Base-by-base conservation (phyloP, 2,888 invertebrate genomes). In the Callimorpha dominula region DNA sequence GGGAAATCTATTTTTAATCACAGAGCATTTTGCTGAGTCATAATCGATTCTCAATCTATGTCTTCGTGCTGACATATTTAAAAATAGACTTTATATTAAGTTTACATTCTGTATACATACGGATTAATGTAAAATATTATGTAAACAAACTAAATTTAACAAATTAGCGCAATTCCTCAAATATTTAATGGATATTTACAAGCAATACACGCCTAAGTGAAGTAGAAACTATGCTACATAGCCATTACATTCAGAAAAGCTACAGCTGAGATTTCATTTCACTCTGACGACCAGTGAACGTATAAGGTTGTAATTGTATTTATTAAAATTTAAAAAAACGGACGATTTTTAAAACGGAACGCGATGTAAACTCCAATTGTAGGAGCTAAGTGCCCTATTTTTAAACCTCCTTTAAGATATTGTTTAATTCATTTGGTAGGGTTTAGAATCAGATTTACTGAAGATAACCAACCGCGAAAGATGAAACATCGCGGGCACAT, bases 1-100 rank as follows among this genome's bases (percentile, higher is more conserved):
- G 77, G 65, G 68, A 80, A 81, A 82, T 83, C 77, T 79, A 83
- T 83, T 76, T 76, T 71, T 76, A 78, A 81, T 81, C 72, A 75
- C 71, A 66, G 74, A 77, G 77, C n/a, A 50, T 64, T 68, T 68
- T 63, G 81, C 80, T 80, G 78, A 76, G 74, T 83, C 81, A 83
- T 74, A 70, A 82, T 70, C 40, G 49, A 73, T 72, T 71, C 70
- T 79, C 75, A 79, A 82, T 83, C 73, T 72, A 65, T 70, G 68
- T 71, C 11, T 68, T 7, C 15, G 54, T 43, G 65, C 73, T 76
- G 74, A 83, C 66, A 78, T 71, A n/a, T 72, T 52, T 70, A 65
- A 78, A 75, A 70, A 71, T 64, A 70, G 62, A 67, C 15, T 15
- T 49, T 3, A 14, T 20, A 17, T 49, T 12, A 12, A 20, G 1